Base-by-base conservation (phyloP, 2,797 vertebrate species). In the Crocidura indochinensis region DNA sequence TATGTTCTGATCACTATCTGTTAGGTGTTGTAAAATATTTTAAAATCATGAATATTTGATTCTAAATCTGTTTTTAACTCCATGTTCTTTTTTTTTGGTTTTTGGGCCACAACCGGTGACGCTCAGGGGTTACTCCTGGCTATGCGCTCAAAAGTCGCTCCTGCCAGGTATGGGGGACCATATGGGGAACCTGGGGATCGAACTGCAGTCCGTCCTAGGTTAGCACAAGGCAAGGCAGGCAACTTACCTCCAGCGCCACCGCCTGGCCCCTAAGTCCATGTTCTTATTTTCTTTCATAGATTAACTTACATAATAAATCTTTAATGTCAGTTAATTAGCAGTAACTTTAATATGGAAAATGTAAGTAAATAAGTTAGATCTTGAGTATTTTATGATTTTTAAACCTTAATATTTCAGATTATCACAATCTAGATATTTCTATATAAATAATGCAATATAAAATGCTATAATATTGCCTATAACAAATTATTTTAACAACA, bases 31-130 rank as follows among this genome's bases (percentile, higher is more conserved):
- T 8, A 85, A 88, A 15, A 0, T 53, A 11, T 3, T 75, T 69
- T 77, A 71, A 38, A 38, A 38, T 71, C 27, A 65, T 4, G 60
- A 29, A 38, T 80, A 81, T 46, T 89, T 91, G 85, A 82, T 53
- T 87, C 76, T 64, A 92, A 91, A n/a, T 77, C 56, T 88, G 75
- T 92, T 44, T 8, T 89, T n/a, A n/a, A n/a, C n/a, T n/a, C n/a
- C n/a, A n/a, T n/a, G n/a, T n/a, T n/a, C n/a, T n/a, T n/a, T n/a
- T n/a, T n/a, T n/a, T n/a, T n/a, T n/a, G n/a, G n/a, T n/a, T n/a
- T n/a, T n/a, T n/a, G n/a, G n/a, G n/a, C n/a, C n/a, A n/a, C n/a
- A n/a, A n/a, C n/a, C n/a, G n/a, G n/a, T n/a, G n/a, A n/a, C n/a
- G n/a, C n/a, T n/a, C n/a, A n/a, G n/a, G n/a, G n/a, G n/a, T n/a